Conservation (phyloP, 2,888 invertebrate species). For the Pocota personata region DNA sequence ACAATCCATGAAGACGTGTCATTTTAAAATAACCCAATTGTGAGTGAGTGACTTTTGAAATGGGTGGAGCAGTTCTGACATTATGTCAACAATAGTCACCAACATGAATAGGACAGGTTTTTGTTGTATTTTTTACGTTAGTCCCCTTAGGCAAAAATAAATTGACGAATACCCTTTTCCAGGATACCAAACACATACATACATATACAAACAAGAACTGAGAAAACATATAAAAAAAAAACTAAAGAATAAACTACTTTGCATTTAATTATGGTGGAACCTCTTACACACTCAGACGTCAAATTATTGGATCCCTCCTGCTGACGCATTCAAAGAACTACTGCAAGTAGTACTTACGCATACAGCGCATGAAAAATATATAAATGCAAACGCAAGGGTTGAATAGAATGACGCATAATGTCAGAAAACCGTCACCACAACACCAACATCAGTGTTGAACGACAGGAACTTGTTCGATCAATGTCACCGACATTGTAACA, state of each 20-base stretch:
- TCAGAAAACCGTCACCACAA: conserved; percentile 28
- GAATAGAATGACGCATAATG: conserved; percentile 31
- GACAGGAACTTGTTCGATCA: conserved; percentile 69
- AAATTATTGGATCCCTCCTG: conserved; percentile 64
- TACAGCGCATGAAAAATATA: neutral
- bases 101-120: conserved; percentile 61
- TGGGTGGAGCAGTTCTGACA: conserved; percentile 69
- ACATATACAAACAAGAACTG: conserved; percentile 59
- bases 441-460: conserved; percentile 36
- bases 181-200: conserved; percentile 56
- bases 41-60: too few relatives aligned
- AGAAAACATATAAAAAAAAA: neutral
- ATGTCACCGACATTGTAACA: conserved; percentile 63
- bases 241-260: conserved; percentile 49
- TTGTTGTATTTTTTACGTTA: neutral
- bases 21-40: too few relatives aligned
- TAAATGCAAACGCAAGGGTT: conserved; percentile 33
- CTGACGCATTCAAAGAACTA: conserved; percentile 44
- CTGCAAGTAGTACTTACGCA: conserved; percentile 2
- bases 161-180: conserved; percentile 37
- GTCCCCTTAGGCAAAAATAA: conserved; percentile 2
- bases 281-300: conserved; percentile 34
- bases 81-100: conserved; percentile 67
- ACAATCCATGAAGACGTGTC: too few relatives aligned
- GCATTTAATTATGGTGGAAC: conserved; percentile 72